These are phyloP conservation scores for Lophura nycthemera DNA, from an alignment of 2,113 vertebrate genomes.

Conservation along the genomic window DNA sequence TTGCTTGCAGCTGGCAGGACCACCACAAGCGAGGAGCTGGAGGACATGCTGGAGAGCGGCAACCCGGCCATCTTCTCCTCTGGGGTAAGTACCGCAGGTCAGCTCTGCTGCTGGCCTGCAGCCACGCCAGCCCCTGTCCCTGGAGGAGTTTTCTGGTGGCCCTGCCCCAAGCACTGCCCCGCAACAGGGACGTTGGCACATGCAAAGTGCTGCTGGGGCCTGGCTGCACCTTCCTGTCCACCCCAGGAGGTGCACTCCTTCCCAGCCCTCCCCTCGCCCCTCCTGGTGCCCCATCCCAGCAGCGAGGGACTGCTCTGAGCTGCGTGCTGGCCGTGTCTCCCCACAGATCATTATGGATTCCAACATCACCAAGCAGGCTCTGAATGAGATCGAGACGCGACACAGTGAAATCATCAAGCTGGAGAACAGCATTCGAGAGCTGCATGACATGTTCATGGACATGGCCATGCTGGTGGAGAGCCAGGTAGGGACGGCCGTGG, in stretches of 20 bases:
- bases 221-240: neutral
- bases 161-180: fast-evolving
- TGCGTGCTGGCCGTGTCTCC: neutral
- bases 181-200: too few relatives aligned
- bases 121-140: neutral
- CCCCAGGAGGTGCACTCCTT: neutral
- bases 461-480: constrained; percentile 99
- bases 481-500: constrained; percentile 82
- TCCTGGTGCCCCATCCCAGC: neutral
- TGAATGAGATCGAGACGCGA: constrained; percentile 95
- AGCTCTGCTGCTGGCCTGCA: neutral
- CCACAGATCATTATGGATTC: constrained; percentile 95
- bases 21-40: constrained; percentile 95
- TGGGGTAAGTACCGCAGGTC: constrained; percentile 79
- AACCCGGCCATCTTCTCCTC: constrained; percentile 97
- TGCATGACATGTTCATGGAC: constrained; percentile 99
- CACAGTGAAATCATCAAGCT: constrained; percentile 97
- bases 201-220: neutral
- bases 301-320: neutral
- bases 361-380: constrained; percentile 94
- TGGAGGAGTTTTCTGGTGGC: neutral
- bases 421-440: constrained; percentile 96
- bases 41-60: constrained; percentile 97
- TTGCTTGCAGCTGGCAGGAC: constrained; percentile 89
- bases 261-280: neutral